phyloP scores from a whole-genome alignment of 2,113 vertebrate species.

The Donacobius atricapilla region DNA sequence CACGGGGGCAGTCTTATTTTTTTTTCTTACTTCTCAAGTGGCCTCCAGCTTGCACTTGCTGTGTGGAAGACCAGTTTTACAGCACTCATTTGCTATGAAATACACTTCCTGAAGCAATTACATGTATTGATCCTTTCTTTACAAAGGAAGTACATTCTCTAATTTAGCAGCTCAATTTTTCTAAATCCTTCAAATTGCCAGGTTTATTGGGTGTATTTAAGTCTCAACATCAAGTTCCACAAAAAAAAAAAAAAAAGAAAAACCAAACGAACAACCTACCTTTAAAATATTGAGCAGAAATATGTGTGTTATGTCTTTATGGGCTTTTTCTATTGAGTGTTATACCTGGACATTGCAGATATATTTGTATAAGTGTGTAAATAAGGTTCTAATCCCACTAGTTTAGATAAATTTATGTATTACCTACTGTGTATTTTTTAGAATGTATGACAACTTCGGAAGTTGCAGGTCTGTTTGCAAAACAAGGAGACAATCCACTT shows the following conservation, averaged over 20 bases:
- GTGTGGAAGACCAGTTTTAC: conserved; percentile 70
- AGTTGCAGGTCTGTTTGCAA: not conserved
- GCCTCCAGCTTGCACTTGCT: conserved; percentile 45
- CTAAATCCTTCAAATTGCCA: not conserved
- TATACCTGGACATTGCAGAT: not conserved
- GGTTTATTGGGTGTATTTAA: not conserved
- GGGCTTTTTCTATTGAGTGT: not conserved
- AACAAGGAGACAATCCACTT: not conserved
- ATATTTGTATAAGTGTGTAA: not conserved
- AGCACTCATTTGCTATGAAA: conserved; percentile 70
- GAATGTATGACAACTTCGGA: not conserved
- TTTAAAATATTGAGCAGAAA: not conserved
- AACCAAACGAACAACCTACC: not conserved
- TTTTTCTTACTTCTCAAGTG: conserved; percentile 50
- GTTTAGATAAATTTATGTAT: not conserved
- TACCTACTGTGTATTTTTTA: not conserved
- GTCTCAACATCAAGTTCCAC: not conserved
- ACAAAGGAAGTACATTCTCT: conserved; percentile 10
- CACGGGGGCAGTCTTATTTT: not conserved
- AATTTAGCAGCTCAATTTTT: conserved; percentile 5
- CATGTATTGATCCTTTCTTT: conserved; percentile 17
- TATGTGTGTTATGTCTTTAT: not conserved
- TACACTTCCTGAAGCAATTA: conserved; percentile 63
- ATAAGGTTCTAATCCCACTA: not conserved
- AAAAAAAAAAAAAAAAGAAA: not conserved